Base-by-base conservation (phyloP, 2,113 vertebrate genomes). In the Microcebus griseorufus region DNA sequence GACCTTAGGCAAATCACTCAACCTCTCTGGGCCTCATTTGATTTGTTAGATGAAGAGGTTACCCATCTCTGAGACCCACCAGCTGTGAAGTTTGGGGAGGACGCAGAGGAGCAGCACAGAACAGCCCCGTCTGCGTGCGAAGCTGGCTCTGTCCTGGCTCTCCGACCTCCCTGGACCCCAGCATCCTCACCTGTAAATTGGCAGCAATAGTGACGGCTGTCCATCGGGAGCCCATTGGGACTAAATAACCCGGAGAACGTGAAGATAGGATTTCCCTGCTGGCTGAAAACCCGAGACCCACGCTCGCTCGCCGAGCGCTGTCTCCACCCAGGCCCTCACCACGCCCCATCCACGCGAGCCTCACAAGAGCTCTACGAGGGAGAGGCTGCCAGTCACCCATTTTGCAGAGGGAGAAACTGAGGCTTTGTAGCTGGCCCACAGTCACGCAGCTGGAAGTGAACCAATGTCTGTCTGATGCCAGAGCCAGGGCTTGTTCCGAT, bases 291-390 rank as follows among this genome's bases (percentile, higher is more conserved):
- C 13, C 20, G 16, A 62, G 25, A 42, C 37, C 17, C 37, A 12
- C 0, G 2, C 22, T 8, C 0, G 1, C 22, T 8, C 9, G 16
- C 58, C 1, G 25, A 9, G 12, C 32, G 16, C 32, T 60, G 22
- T 51, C 81, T 53, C 62, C 45, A 39, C 14, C 29, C 55, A 8
- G 10, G 37, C 27, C 60, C 60, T 11, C 11, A 0, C 23, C 9
- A 5, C 1, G 22, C 20, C 23, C 73, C 60, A 9, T 22, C 39
- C 64, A 9, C 0, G 0, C 0, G 2, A 1, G 14, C 51, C 55
- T 76, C 62, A 1, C 0, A 45, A 27, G 64, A 58, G 37, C 42
- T 20, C 80, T 23, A 0, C 7, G 23, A 39, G 25, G 16, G 32
- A 82, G 53, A 29, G 16, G 45, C 27, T 34, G 34, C 11, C 32